phyloP scores from a whole-genome alignment of 1,140 invertebrate species.

The Asobara japonica region DNA sequence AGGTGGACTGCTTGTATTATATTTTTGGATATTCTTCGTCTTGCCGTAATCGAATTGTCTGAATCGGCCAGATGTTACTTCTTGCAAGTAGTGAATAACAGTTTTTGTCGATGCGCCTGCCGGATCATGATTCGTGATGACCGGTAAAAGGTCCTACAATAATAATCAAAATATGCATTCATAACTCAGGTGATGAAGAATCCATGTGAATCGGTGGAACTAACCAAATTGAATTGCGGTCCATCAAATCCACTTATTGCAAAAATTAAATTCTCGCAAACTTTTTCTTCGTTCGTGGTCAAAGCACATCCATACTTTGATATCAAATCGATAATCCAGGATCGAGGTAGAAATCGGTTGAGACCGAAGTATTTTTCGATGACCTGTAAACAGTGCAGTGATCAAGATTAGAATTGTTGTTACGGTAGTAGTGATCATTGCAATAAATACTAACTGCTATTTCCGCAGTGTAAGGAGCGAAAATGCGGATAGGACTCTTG shows the following conservation, averaged over 20 bases:
- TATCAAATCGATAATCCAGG: conserved; percentile 69
- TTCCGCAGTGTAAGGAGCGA: conserved; percentile 70
- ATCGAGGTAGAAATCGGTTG: conserved; percentile 75
- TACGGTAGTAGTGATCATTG: too few relatives aligned
- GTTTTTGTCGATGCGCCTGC: conserved; percentile 84
- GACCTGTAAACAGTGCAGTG: conserved; percentile 53
- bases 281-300: conserved; percentile 67
- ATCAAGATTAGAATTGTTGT: conserved; percentile 36
- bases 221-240: conserved; percentile 73
- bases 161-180: background rate
- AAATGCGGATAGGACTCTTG: conserved; percentile 72
- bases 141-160: conserved; percentile 70
- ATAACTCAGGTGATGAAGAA: conserved; percentile 61
- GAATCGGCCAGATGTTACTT: conserved; percentile 72
- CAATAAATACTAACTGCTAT: conserved; percentile 61
- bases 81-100: conserved; percentile 76
- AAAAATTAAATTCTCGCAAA: conserved; percentile 76
- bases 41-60: conserved; percentile 75
- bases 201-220: too few relatives aligned
- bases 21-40: conserved; percentile 67
- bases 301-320: conserved; percentile 72
- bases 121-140: conserved; percentile 79
- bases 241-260: conserved; percentile 75
- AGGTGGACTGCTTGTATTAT: conserved; percentile 72
- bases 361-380: conserved; percentile 70